Base-by-base conservation (phyloP, 2,888 invertebrate genomes). In the Pammene aurita region DNA sequence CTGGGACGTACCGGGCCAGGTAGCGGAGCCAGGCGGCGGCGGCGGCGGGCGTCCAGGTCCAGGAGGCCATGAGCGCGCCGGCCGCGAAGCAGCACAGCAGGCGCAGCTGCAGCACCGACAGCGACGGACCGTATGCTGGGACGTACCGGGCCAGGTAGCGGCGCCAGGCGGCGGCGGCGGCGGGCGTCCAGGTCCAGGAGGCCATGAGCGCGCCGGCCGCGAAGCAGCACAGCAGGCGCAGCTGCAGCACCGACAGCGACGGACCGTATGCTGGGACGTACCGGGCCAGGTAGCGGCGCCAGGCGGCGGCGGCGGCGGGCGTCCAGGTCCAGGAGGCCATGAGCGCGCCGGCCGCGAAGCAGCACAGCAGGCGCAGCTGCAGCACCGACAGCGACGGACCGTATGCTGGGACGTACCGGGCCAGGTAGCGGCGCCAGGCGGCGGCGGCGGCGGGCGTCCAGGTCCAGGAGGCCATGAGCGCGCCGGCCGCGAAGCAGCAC, bases 271-370 rank as follows among this genome's bases (percentile, higher is more conserved):
- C n/a, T n/a, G n/a, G n/a, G 9, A 9, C 0, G 52, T 90, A 97
- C 97, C 96, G 96, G 82, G 95, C 94, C 68, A 97, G 90, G 85
- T 96, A 97, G 67, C 97, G 94, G 72, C 95, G 94, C 98, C 98
- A 99, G 13, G 96, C 95, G 75, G 96, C 95, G 7, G 96, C 85
- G 6, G 98, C 97, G 48, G 97, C 96, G 26, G 94, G 94, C 7
- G 97, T 98, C 98, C 98, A 98, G 41, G 97, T 96, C 98, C 98
- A 98, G 0, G 97, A 97, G 5, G 98, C 97, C 96, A 98, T 97
- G 35, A 96, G 94, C 72, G 97, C 94, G 50, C 98, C 98, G 48
- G 96, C 95, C 74, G 96, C 96, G 90, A 98, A 98, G 73, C 96
- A 94, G 66, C 96, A 95, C 71, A 98, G 87, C 77, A 98, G 88